Evolutionary conservation across 1,140 invertebrate species (phyloP), one percentile per base, ranked within the genome.

Genomic region (Penaeus vannamei): DNA sequence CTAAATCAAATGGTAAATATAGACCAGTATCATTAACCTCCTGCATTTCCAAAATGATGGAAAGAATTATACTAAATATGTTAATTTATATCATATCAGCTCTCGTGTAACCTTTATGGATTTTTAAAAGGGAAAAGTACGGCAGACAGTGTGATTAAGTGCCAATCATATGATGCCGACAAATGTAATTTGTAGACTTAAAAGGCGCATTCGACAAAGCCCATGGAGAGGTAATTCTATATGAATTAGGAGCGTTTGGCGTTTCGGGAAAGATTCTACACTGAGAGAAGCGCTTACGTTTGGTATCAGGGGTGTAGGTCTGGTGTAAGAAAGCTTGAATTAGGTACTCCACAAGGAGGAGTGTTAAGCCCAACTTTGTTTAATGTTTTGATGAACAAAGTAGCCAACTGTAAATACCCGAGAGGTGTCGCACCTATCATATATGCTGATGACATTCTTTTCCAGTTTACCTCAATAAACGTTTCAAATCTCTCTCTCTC

Each of bases 311-410:
- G 12, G 0, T 60, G 62, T 29, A 26, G 61, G 46, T 83, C 53
- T 61, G 29, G 17, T 59, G 23, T 26, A 8, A 46, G n/a, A 2
- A 46, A 59, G 29, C 32, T 83, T 32, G 59, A 83, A 60, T 19
- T 80, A 46, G 32, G 77, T n/a, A 46, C 36, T 80, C 32, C 77
- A 42, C 42, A 83, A 29, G 80, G 80, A 83, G 53, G 42, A 60
- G 4, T 42, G 36, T 7, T 42, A 42, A 42, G 36, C 36, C 62
- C 62, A 26, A 83, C 80, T 61, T 26, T 83, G 62, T 83, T 83
- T 61, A 83, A 83, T 83, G 29, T 83, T n/a, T 29, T 83, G 17
- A 60, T 83, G 20, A 61, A 83, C 36, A 83, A 26, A 59, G 62
- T 83, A 20, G 59, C 59, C 4, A 83, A 83, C 53, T 29, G 61